A percentile compares a stretch with the other conserved stretches of the same genome.
These are phyloP conservation scores for zebrafish (Danio rerio) DNA, from an alignment of 2,113 vertebrate genomes.

Conservation along the genomic window DNA sequence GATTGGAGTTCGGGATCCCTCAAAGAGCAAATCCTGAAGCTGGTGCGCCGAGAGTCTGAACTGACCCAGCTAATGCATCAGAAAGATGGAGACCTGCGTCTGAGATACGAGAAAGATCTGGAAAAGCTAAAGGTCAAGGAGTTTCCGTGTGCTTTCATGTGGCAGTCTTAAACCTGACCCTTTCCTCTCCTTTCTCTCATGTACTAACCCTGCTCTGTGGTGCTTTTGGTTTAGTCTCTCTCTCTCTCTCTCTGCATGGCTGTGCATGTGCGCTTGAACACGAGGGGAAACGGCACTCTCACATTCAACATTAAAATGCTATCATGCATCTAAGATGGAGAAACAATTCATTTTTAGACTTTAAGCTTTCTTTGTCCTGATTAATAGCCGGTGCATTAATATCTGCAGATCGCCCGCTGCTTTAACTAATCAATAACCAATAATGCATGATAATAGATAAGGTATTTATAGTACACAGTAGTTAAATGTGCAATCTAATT, in stretches of 20 bases:
- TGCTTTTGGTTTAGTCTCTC: slow-evolving; percentile 59
- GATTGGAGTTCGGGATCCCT: slow-evolving; percentile 40
- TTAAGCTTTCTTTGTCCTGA: not conserved
- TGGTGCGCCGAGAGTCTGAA: slow-evolving; percentile 71
- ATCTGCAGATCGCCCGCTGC: slow-evolving; percentile 1
- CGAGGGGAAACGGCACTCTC: not conserved
- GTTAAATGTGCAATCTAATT: too few species aligned
- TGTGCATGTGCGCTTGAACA: slow-evolving; percentile 55
- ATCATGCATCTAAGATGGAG: not conserved
- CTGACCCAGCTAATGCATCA: slow-evolving; percentile 75
- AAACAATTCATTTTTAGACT: not conserved
- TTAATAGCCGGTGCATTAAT: slow-evolving; percentile 9
- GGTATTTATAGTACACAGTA: too few species aligned
- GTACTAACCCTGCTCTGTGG: slow-evolving; percentile 51
- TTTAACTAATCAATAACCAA: not conserved
- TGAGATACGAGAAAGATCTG: slow-evolving; percentile 83
- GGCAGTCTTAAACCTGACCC: slow-evolving; percentile 68
- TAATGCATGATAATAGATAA: not conserved
- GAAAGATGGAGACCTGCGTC: slow-evolving; percentile 74
- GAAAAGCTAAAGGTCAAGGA: slow-evolving; percentile 83
- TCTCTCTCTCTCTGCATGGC: slow-evolving; percentile 70
- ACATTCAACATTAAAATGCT: not conserved
- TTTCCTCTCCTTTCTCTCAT: slow-evolving; percentile 48
- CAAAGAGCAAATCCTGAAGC: slow-evolving; percentile 74
- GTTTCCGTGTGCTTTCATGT: slow-evolving; percentile 79